phyloP scores from a whole-genome alignment of 1,140 invertebrate species.

The Stenopsyche tienmushanensis region DNA sequence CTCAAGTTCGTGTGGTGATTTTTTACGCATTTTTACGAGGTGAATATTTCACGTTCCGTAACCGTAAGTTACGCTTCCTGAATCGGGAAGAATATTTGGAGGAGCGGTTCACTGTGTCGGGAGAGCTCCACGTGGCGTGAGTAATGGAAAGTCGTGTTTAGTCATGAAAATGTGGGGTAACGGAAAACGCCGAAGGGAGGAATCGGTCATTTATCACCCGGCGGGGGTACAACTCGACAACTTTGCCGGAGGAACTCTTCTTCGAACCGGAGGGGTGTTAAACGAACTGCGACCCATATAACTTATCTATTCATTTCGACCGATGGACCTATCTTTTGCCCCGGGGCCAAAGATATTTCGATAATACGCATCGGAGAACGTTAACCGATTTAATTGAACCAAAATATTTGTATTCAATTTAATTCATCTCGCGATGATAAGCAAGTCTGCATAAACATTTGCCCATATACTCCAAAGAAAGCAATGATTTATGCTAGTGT shows the following conservation, averaged over 20 bases:
- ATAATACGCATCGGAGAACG: too few relatives aligned
- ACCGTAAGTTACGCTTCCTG: neutral
- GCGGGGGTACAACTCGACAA: conserved; percentile 53
- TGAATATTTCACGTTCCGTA: neutral
- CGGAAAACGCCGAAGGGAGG: too few relatives aligned
- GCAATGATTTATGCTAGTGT: too few relatives aligned
- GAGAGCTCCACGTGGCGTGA: conserved; percentile 22
- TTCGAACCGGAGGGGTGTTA: conserved; percentile 12
- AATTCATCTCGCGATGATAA: too few relatives aligned
- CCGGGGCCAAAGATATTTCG: too few relatives aligned
- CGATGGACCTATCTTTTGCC: too few relatives aligned
- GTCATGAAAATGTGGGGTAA: conserved; percentile 25
- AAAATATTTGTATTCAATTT: too few relatives aligned
- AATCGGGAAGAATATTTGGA: neutral
- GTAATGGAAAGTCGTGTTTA: conserved; percentile 34
- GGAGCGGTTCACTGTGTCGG: neutral
- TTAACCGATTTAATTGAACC: too few relatives aligned
- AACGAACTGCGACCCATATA: conserved; percentile 37
- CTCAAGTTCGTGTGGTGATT: neutral
- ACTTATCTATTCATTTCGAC: conserved; percentile 27
- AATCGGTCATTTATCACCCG: conserved; percentile 53
- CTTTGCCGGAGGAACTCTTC: conserved; percentile 40
- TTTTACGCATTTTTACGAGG: neutral
- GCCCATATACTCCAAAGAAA: too few relatives aligned
- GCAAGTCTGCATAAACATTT: too few relatives aligned